Percentiles rank a stretch among this genome's conserved stretches.
Evolutionary conservation across 2,113 vertebrate species (phyloP).

Genomic region (Gymnorhina tibicen): DNA sequence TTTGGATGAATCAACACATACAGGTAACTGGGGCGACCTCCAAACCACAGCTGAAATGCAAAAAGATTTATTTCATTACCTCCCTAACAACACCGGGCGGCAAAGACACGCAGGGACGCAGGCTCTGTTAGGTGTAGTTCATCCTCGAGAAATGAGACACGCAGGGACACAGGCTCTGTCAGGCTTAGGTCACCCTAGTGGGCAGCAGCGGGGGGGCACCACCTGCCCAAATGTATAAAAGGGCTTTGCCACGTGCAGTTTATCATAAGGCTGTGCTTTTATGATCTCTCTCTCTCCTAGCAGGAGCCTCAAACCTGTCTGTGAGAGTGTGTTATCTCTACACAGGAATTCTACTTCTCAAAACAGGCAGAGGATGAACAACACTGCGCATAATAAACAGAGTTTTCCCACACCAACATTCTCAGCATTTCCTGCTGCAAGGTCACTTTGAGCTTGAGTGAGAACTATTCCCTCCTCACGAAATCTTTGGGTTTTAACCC

Average conservation of each 20-base stretch:
- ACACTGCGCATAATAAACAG: not conserved
- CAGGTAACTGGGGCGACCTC: accelerated
- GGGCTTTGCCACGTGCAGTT: not conserved
- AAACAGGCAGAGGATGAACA: not conserved
- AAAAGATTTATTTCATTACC: not conserved
- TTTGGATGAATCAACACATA: not conserved
- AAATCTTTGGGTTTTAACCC: not conserved
- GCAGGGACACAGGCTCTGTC: not conserved
- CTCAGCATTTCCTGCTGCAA: not conserved
- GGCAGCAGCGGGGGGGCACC: not conserved
- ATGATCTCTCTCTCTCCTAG: not conserved
- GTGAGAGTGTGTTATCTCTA: not conserved
- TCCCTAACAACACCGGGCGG: accelerated
- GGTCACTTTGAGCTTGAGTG: accelerated
- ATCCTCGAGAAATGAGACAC: not conserved
- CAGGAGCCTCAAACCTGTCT: not conserved
- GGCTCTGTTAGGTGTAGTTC: not conserved
- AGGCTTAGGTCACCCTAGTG: not conserved
- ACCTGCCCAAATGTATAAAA: not conserved
- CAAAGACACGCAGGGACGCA: not conserved
- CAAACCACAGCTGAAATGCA: not conserved
- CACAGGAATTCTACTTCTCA: not conserved
- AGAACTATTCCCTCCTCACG: not conserved
- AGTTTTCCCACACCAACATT: not conserved
- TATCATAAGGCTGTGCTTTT: not conserved